Evolutionary conservation across 2,797 vertebrate genomes (phyloP), one percentile per base, ranked within the genome.

Genomic region (Apogon hyalosoma): DNA sequence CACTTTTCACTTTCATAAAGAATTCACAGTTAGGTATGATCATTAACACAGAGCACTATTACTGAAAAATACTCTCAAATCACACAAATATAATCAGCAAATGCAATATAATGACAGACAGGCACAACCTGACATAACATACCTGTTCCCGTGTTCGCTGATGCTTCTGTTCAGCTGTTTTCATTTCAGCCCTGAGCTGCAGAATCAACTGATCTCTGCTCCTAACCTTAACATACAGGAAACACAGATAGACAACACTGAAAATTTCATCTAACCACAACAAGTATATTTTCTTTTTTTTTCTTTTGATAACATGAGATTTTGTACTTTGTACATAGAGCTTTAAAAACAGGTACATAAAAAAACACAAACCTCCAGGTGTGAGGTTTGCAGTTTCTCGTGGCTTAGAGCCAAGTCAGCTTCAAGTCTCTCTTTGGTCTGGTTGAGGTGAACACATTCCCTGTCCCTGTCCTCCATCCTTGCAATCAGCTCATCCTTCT

Each of bases 131-230:
- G 24, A 28, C 5, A 28, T 28, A 6, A 4, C 18, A 7, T 45
- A 87, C 86, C 75, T 79, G 68, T 45, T 82, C 75, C 59, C 56
- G 67, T 40, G 76, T 68, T 18, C 14, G 56, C 28, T 56, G 69
- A 72, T 79, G 73, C 64, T 67, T 87, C 60, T 82, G 28, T 50
- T 84, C 69, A 4, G 63, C 57, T 5, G 58, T 63, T 48, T 80
- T 88, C 71, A 87, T 82, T 47, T 90, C 77, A 46, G 50, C 65
- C 77, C 75, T 78, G 9, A 90, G 54, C 70, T 85, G 73, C 59
- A 90, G 43, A 59, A 90, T 88, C 11, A 88, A 68, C 68, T 84
- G 62, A 55, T 90, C 69, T 70, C 82, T 86, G 69, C 80, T 87
- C 36, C 46, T 71, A 31, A 90, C 68, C 87, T 90, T 8, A 79